Evolutionary conservation across 2,113 vertebrate species (phyloP), one percentile per base, ranked within the genome.

Genomic region (Amia ocellicauda): DNA sequence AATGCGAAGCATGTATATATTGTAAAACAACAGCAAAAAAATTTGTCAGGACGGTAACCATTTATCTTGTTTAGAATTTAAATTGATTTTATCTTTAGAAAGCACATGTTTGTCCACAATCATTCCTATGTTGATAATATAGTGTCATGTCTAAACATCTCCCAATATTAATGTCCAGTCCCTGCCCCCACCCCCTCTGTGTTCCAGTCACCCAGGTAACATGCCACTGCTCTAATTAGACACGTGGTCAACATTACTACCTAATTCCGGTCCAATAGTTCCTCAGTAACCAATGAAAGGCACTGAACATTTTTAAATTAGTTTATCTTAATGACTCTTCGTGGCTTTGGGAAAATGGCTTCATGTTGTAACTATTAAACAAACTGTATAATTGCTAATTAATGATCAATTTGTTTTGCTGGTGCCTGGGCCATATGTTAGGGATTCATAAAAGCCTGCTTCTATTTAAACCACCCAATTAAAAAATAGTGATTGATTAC

Each of bases 71-170:
- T n/a, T n/a, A n/a, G n/a, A n/a, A n/a, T n/a, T n/a, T n/a, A 60
- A 36, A 62, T 16, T 49, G 13, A 8, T 55, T 61, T 67, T 67
- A 67, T 67, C 65, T 67, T 29, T 45, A 16, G 57, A 52, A 52
- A 43, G 49, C 64, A 67, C 58, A 60, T 53, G 58, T 20, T 43
- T 13, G 43, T 53, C 24, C 42, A 29, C 17, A 20, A 50, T 26
- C 28, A 22, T 67, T 55, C 40, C 29, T 29, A 47, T 61, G 41
- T 28, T 8, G 10, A 61, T 28, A n/a, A n/a, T n/a, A n/a, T n/a
- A n/a, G n/a, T n/a, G n/a, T n/a, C n/a, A n/a, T n/a, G n/a, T n/a
- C n/a, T n/a, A n/a, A n/a, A n/a, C n/a, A n/a, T n/a, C n/a, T n/a
- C n/a, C n/a, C n/a, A n/a, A n/a, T n/a, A n/a, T n/a, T n/a, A n/a